These are phyloP conservation scores for Andrena hattorfiana DNA, from an alignment of 2,888 invertebrate genomes.

Conservation along the genomic window DNA sequence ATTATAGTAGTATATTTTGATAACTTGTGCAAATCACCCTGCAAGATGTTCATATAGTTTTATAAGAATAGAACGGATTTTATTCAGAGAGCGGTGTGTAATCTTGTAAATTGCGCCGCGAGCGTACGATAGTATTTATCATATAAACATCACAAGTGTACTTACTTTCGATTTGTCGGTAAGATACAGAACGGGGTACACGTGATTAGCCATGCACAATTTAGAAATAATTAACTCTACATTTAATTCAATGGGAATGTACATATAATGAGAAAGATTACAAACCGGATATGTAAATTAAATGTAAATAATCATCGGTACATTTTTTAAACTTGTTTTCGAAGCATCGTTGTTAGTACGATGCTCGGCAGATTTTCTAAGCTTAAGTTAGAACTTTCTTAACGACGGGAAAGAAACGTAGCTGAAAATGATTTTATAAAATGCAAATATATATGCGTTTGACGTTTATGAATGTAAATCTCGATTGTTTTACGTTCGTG, in stretches of 20 bases:
- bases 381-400: constrained; percentile 10
- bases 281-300: constrained; percentile 42
- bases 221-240: constrained; percentile 33
- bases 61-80: constrained; percentile 38
- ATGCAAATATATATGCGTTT: constrained; percentile 1
- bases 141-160: constrained; percentile 22
- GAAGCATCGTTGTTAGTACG: constrained; percentile 6
- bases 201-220: constrained; percentile 56
- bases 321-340: constrained; percentile 14
- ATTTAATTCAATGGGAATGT: constrained; percentile 27
- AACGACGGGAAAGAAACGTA: constrained; percentile 2
- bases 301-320: constrained; percentile 47
- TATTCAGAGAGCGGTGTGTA: constrained; percentile 16
- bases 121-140: constrained; percentile 26
- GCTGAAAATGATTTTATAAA: constrained; percentile 29
- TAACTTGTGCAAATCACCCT: constrained; percentile 49
- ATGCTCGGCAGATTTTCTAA: constrained; percentile 20
- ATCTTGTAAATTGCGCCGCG: constrained; percentile 5
- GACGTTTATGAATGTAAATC: background rate
- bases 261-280: constrained; percentile 31
- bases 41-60: constrained; percentile 61
- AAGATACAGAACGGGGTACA: constrained; percentile 30
- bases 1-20: constrained; percentile 62
- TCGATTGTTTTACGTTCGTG: background rate
- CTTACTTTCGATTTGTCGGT: constrained; percentile 17